These are phyloP conservation scores for Lycocerus yunnanus DNA, from an alignment of 2,888 invertebrate genomes.

Conservation along the genomic window DNA sequence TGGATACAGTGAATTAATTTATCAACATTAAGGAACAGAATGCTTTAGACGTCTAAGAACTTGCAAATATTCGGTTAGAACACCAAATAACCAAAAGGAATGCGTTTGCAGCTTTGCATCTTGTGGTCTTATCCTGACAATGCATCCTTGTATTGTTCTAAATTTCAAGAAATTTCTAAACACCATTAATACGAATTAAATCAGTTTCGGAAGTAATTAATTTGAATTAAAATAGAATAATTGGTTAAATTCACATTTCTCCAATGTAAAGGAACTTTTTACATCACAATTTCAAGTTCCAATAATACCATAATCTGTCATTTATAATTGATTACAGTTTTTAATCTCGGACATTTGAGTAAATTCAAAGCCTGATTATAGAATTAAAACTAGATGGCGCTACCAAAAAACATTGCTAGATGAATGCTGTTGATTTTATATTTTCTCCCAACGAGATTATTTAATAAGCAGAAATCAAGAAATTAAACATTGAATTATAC, in stretches of 20 bases:
- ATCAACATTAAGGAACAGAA: neutral
- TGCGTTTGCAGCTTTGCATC: neutral
- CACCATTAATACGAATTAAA: neutral
- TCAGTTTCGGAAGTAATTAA: neutral
- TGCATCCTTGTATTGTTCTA: neutral
- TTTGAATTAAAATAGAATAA: neutral
- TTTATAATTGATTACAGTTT: neutral
- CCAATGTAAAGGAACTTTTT: too few relatives aligned
- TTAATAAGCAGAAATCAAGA: neutral
- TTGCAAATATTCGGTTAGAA: neutral
- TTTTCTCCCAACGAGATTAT: neutral
- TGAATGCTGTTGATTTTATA: neutral
- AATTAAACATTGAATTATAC: neutral
- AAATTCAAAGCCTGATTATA: too few relatives aligned
- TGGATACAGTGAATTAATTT: neutral
- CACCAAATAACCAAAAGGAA: neutral
- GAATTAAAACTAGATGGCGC: neutral
- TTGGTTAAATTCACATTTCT: neutral
- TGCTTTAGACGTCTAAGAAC: neutral
- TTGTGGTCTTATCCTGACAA: neutral
- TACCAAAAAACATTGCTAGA: neutral
- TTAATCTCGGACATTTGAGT: too few relatives aligned
- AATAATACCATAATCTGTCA: neutral
- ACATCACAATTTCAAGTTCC: too few relatives aligned
- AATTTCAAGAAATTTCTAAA: neutral